Evolutionary conservation across 2,113 vertebrate genomes (phyloP), one percentile per base, ranked within the genome.

Genomic region (Brachypodius melanocephalos): DNA sequence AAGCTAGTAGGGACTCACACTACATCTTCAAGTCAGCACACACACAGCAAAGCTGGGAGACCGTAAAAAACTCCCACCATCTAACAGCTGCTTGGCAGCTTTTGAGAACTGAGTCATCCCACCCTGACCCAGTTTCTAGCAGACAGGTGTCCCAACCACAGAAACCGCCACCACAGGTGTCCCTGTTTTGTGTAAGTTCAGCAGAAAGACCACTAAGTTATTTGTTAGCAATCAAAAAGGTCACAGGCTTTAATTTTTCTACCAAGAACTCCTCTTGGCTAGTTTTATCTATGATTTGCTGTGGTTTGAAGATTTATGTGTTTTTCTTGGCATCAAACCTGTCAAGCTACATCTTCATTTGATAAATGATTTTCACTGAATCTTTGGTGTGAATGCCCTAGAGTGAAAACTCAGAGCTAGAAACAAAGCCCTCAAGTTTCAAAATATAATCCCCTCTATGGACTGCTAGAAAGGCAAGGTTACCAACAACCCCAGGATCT

Each of bases 81-180:
- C 94, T 89, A 73, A 92, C 90, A 95, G 91, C 91, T 96, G 89
- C 87, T 79, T 80, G 63, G 77, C 73, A 92, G 66, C 48, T 82
- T 85, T 43, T 69, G 81, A 87, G 89, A 87, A 75, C 61, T 87
- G 91, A 95, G 25, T 92, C 86, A 92, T 87, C 76, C 75, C 52
- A 40, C 42, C 62, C 57, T 85, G 91, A 91, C 94, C 94, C 74
- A 76, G 17, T 95, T 97, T 95, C 91, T 43, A 62, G 52, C 65
- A 95, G 54, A 66, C 95, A 96, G 95, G 93, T 96, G 94, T 78
- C 49, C 38, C 0, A 0, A 18, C 93, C 96, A 91, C 96, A 92
- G 66, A 94, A 96, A 34, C 84, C 84, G 34, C 91, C 69, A 82
- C 31, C 80, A 76, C 81, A 91, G 87, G 81, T 95, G 93, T 38